Conservation (phyloP, 2,888 invertebrate species). For the Agrotis clavis region DNA sequence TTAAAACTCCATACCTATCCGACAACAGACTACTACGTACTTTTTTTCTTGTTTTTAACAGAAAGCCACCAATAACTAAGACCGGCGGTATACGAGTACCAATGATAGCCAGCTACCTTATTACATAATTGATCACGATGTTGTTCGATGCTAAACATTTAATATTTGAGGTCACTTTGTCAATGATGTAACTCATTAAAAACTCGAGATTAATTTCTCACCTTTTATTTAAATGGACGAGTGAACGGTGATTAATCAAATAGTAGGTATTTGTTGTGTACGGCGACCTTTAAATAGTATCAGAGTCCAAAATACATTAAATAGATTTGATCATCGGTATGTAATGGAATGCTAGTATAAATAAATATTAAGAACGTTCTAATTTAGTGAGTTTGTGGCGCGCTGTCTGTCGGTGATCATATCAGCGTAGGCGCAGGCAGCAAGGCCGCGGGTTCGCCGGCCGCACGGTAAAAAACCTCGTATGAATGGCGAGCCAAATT, state of each 20-base stretch:
- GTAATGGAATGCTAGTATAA: slow-evolving; percentile 58
- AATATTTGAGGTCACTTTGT: slow-evolving; percentile 50
- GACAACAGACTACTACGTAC: slow-evolving; percentile 59
- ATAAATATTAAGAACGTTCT: slow-evolving; percentile 76
- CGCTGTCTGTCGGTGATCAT: slow-evolving; percentile 70
- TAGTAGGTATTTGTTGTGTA: slow-evolving; percentile 21
- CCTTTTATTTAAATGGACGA: slow-evolving; percentile 30
- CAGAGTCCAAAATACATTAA: slow-evolving; percentile 37
- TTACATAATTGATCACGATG: slow-evolving; percentile 65
- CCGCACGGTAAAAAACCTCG: slow-evolving; percentile 83
- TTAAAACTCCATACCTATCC: slow-evolving; percentile 47
- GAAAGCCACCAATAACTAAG: slow-evolving; percentile 44
- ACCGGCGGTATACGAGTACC: slow-evolving; percentile 59
- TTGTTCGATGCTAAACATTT: slow-evolving; percentile 28
- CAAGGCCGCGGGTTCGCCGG: slow-evolving; percentile 88
- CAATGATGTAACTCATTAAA: slow-evolving; percentile 49
- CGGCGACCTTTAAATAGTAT: slow-evolving; percentile 41
- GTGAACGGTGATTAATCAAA: slow-evolving; percentile 46
- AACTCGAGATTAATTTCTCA: slow-evolving; percentile 30
- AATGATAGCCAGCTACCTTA: slow-evolving; percentile 41
- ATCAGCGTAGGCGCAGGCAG: slow-evolving; percentile 80
- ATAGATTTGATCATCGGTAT: slow-evolving; percentile 45
- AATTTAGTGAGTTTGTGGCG: slow-evolving; percentile 78
- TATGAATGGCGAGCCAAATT: slow-evolving; percentile 87
- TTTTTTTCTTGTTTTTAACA: slow-evolving; percentile 70